Conservation (phyloP, 2,797 vertebrate species). For the Mus minutoides region DNA sequence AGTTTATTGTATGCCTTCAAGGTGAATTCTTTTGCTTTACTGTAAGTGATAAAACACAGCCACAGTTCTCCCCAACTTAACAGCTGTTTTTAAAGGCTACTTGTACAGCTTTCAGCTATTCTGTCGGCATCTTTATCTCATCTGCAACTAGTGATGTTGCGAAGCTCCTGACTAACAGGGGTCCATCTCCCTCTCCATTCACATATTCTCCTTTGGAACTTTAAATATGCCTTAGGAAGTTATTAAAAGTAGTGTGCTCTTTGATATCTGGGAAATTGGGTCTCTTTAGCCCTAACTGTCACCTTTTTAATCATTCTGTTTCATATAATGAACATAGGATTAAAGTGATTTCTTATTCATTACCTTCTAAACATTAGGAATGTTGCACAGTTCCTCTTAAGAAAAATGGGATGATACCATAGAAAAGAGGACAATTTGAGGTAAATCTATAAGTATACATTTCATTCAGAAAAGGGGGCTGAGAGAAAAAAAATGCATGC, state of each 20-base stretch:
- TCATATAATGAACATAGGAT: not conserved
- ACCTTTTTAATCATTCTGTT: not conserved
- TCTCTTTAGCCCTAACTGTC: slow-evolving; percentile 5
- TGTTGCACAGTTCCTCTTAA: not conserved
- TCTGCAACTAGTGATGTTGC: not conserved
- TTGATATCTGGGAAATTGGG: not conserved
- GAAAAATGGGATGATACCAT: not conserved
- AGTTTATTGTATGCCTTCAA: slow-evolving; percentile 34
- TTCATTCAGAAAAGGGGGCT: slow-evolving; percentile 36
- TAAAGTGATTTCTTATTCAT: not conserved
- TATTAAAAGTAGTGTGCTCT: not conserved
- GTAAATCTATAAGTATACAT: not conserved
- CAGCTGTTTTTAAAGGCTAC: not conserved
- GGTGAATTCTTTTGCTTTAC: slow-evolving; percentile 46
- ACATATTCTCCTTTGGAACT: slow-evolving; percentile 9
- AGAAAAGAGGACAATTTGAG: slow-evolving; percentile 44
- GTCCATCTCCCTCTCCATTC: not conserved
- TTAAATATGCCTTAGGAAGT: not conserved
- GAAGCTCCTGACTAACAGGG: not conserved
- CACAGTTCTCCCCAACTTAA: not conserved
- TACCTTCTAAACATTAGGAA: slow-evolving; percentile 25
- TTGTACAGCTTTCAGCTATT: slow-evolving; percentile 35
- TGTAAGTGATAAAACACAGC: slow-evolving; percentile 15
- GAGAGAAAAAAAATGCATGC: not conserved
- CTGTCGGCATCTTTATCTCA: slow-evolving; percentile 26